Base-by-base conservation (phyloP, 2,797 vertebrate species). In the Lacerta agilis region DNA sequence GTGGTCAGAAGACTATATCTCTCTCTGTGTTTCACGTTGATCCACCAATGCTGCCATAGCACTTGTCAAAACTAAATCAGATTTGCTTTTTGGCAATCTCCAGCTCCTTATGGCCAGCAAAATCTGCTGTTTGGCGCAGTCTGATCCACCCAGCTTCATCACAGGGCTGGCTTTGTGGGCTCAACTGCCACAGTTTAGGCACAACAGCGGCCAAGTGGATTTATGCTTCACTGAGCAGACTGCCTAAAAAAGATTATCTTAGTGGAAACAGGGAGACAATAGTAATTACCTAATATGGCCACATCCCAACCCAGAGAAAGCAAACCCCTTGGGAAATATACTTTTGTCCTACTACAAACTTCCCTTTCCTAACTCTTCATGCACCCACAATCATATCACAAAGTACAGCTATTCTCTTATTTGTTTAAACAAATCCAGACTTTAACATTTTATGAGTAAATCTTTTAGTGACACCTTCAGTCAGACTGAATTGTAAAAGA, bases 401-500 rank as follows among this genome's bases (percentile, higher is more conserved):
- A 81, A 38, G 75, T 20, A 76, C 61, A 87, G 69, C 90, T 88
- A 78, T 80, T 69, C 55, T 27, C 29, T 79, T 25, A 78, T 67
- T 25, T 78, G 90, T 79, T 90, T 83, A 87, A 89, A 83, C 85
- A 86, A 78, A 83, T 76, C 86, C 87, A 84, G 79, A 79, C 67
- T 79, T 27, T 75, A 76, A 89, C 17, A 85, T 91, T 83, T 86
- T 77, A 88, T 1, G 27, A 88, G 61, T 91, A 92, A 90, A 92
- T 90, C 73, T 88, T 83, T 89, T 83, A 93, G 36, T 0, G 4
- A 88, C 82, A 86, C 17, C 66, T 85, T 92, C 82, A 66, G 85
- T 93, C 88, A 87, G 8, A 72, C 41, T 41, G 86, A 88, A 86
- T 87, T 94, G 71, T 87, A 92, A 45, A 91, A 92, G 91, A 94